Evolutionary conservation across 2,888 invertebrate species (phyloP).

Genomic region (Drosophila stalkeri): DNA sequence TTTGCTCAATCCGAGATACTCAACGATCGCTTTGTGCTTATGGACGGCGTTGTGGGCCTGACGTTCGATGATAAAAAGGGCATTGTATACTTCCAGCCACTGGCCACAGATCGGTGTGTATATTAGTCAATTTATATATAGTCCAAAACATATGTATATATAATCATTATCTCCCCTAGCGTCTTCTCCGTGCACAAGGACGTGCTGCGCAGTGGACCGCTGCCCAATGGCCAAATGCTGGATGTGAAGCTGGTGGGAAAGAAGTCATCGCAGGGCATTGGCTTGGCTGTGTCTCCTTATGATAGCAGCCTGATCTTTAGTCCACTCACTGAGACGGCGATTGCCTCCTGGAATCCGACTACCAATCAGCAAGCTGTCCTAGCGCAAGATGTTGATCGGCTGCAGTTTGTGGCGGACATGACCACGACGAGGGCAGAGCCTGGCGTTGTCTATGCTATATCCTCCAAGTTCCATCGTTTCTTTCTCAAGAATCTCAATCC

Average conservation of each 20-base stretch:
- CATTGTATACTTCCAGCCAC: slow-evolving; percentile 88
- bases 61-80: slow-evolving; percentile 87
- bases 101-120: slow-evolving; percentile 88
- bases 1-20: slow-evolving; percentile 90
- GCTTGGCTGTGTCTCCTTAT: slow-evolving; percentile 89
- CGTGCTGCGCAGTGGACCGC: slow-evolving; percentile 90
- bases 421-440: slow-evolving; percentile 89
- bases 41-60: slow-evolving; percentile 90
- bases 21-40: slow-evolving; percentile 88
- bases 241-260: slow-evolving; percentile 92
- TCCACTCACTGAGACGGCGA: slow-evolving; percentile 92
- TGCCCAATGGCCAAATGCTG: slow-evolving; percentile 89
- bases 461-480: slow-evolving; percentile 92
- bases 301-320: slow-evolving; percentile 92
- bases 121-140: background rate
- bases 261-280: slow-evolving; percentile 94
- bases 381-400: slow-evolving; percentile 89
- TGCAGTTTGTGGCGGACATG: slow-evolving; percentile 93
- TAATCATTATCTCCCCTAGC: slow-evolving; percentile 82
- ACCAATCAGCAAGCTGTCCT: slow-evolving; percentile 90
- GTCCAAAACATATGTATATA: background rate
- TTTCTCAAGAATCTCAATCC: slow-evolving; percentile 89
- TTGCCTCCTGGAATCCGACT: slow-evolving; percentile 92
- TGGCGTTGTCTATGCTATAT: slow-evolving; percentile 90
- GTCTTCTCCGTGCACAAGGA: slow-evolving; percentile 92